These are phyloP conservation scores for Platysternon megacephalum DNA, from an alignment of 2,113 vertebrate species.

Conservation along the genomic window DNA sequence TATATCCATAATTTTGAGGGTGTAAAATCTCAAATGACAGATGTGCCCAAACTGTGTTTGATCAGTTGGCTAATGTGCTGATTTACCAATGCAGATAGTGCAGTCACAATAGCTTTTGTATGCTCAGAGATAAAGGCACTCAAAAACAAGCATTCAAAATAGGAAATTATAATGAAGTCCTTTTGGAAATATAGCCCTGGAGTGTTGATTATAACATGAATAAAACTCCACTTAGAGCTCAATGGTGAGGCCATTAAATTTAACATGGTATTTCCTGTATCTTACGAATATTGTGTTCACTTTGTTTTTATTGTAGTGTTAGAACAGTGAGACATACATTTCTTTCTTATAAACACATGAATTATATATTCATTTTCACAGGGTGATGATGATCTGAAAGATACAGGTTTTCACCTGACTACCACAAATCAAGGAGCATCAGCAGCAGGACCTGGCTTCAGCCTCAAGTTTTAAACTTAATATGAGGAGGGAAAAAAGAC, in stretches of 20 bases:
- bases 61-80: rapidly evolving
- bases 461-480: slow-evolving; percentile 90
- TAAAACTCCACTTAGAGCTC: background rate
- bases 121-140: background rate
- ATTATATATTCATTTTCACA: slow-evolving; percentile 47
- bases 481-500: rapidly evolving
- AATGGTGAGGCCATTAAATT: too few species aligned
- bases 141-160: rapidly evolving
- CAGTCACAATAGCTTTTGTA: rapidly evolving
- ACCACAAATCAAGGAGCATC: slow-evolving; percentile 96
- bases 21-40: background rate
- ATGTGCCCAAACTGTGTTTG: background rate
- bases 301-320: background rate
- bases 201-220: rapidly evolving
- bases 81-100: background rate
- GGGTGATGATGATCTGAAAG: slow-evolving; percentile 95
- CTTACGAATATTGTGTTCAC: rapidly evolving
- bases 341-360: background rate
- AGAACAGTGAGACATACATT: background rate
- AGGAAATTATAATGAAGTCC: background rate
- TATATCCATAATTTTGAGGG: background rate
- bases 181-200: background rate
- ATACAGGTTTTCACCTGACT: slow-evolving; percentile 96
- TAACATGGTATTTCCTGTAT: background rate
- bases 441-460: slow-evolving; percentile 95